Percentiles rank a stretch among this genome's conserved stretches.
Evolutionary conservation across 1,140 invertebrate species (phyloP).

Genomic region (Drosophila obscura): DNA sequence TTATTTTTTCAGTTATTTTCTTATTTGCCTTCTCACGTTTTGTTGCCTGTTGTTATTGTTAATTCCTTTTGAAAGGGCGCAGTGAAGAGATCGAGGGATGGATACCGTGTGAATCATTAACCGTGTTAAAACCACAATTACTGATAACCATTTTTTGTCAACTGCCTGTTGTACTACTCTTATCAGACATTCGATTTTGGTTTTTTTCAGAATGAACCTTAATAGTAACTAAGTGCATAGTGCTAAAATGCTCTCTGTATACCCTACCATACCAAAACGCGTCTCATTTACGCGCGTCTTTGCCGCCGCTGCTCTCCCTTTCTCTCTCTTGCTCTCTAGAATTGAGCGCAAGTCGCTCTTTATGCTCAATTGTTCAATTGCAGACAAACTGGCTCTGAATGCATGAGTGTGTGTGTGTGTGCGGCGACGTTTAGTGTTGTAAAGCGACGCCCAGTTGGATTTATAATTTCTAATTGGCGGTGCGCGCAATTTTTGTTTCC

Average conservation of each 20-base stretch:
- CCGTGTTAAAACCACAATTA: neutral
- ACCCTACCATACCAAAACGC: constrained; percentile 40
- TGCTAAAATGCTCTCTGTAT: constrained; percentile 28
- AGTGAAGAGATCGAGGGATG: too few relatives aligned
- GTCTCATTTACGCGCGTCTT: constrained; percentile 67
- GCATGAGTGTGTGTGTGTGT: constrained; percentile 33
- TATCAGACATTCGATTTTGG: too few relatives aligned
- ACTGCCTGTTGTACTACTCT: too few relatives aligned
- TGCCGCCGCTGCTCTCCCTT: constrained; percentile 22
- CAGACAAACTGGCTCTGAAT: constrained; percentile 54
- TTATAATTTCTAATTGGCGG: constrained; percentile 75
- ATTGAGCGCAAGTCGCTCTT: constrained; percentile 71
- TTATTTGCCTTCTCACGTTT: constrained; percentile 75
- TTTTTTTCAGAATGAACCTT: too few relatives aligned
- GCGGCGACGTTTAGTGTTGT: constrained; percentile 52
- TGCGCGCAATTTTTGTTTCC: constrained; percentile 46
- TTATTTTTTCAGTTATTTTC: constrained; percentile 55
- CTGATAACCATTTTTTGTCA: neutral
- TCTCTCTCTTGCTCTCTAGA: constrained; percentile 16
- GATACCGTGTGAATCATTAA: neutral
- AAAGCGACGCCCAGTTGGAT: constrained; percentile 56
- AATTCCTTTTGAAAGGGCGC: constrained; percentile 53
- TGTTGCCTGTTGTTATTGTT: constrained; percentile 67
- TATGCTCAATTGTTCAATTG: constrained; percentile 59
- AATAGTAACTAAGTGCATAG: neutral